Conservation (phyloP, 2,888 invertebrate species). For the Plusia festucae region DNA sequence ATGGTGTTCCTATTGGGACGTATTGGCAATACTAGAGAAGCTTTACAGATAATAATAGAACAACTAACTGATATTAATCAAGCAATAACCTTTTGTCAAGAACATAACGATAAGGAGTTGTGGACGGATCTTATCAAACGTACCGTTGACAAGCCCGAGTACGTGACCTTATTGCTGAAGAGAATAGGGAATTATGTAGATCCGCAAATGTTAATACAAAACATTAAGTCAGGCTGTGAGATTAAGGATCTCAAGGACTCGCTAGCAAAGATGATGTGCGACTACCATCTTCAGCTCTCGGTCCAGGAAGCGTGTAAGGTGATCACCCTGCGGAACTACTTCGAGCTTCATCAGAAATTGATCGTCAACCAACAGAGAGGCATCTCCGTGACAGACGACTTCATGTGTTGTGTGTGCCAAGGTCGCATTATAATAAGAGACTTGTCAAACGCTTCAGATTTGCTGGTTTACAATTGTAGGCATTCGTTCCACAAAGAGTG, state of each 20-base stretch:
- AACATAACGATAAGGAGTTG: constrained; percentile 97
- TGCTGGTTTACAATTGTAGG: constrained; percentile 95
- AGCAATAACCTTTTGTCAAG: constrained; percentile 98
- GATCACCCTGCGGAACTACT: constrained; percentile 97
- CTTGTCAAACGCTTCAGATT: constrained; percentile 91
- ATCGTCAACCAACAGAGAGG: constrained; percentile 94
- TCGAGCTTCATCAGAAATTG: constrained; percentile 94
- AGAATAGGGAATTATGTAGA: constrained; percentile 94
- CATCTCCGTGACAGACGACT: constrained; percentile 92
- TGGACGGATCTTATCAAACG: constrained; percentile 97
- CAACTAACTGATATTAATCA: constrained; percentile 96
- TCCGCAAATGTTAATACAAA: constrained; percentile 95
- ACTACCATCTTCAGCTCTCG: constrained; percentile 97
- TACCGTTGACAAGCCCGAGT: constrained; percentile 95
- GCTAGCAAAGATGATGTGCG: constrained; percentile 97
- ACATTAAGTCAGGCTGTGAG: constrained; percentile 95
- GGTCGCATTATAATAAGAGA: constrained; percentile 93
- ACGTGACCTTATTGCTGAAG: constrained; percentile 89
- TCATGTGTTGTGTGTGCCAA: constrained; percentile 94
- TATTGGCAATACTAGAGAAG: constrained; percentile 97
- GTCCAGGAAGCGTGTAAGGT: constrained; percentile 97
- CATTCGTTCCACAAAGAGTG: constrained; percentile 97
- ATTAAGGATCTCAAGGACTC: constrained; percentile 97
- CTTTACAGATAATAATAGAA: constrained; percentile 96
- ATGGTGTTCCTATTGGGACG: constrained; percentile 97